Evolutionary conservation across 1,140 invertebrate species (phyloP), one percentile per base, ranked within the genome.

Genomic region (Heliconius congener): DNA sequence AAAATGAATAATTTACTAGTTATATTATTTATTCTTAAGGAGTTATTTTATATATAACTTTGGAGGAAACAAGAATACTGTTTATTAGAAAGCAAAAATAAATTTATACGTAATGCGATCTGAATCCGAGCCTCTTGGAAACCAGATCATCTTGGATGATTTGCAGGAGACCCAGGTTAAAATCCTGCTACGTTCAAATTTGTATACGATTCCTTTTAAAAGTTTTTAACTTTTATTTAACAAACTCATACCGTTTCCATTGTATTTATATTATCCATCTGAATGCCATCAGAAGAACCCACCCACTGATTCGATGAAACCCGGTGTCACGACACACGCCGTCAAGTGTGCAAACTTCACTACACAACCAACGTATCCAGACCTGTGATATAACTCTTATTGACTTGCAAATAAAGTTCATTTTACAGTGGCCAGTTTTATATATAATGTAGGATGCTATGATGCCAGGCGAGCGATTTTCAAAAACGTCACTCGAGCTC

Each of bases 391-490:
- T 37, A 34, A n/a, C 37, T 30, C 66, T 74, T 81, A 77, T n/a
- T 5, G 0, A 11, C 42, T 23, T 19, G 8, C 5, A 11, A 4
- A 19, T 72, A 81, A 52, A 73, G 76, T 23, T 34, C 19, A 74
- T 72, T 78, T 78, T 79, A 4, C 34, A 27, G 27, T 70, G 46
- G 46, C 27, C 19, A 3, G 13, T 71, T 23, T 18, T 71, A 71
- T 71, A 34, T 71, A 71, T 34, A 30, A 71, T 18, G 70, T 71
- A 34, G 70, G 4, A 37, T 3, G 30, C 19, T 42, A 70, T 50
- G 42, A 80, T 83, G 84, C 83, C 74, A 82, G 71, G 76, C 74
- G 82, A 84, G 86, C 86, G 79, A 74, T 85, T 87, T 86, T 86
- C 80, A 66, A 85, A 85, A 84, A 84, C 82, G 81, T 85, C 86